phyloP scores from a whole-genome alignment of 2,888 invertebrate genomes.

The Apotomis capreana region DNA sequence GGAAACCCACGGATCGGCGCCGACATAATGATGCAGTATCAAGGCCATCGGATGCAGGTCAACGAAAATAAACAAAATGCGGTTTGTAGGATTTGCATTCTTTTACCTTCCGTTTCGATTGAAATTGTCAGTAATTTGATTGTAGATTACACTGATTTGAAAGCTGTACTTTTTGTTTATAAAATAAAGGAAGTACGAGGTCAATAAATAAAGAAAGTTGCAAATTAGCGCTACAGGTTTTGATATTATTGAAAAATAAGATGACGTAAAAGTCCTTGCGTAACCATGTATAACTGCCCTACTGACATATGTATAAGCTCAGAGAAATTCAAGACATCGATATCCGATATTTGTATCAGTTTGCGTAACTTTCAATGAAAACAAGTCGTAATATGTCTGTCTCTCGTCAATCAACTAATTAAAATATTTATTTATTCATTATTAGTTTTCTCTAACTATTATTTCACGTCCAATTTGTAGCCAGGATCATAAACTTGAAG shows the following conservation, averaged over 20 bases:
- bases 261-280: neutral
- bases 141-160: slow-evolving; percentile 41
- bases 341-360: slow-evolving; percentile 9
- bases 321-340: slow-evolving; percentile 23
- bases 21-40: slow-evolving; percentile 71
- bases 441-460: slow-evolving; percentile 45
- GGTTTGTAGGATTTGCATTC: slow-evolving; percentile 59
- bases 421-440: slow-evolving; percentile 24
- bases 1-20: slow-evolving; percentile 59
- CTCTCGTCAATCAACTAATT: slow-evolving; percentile 20
- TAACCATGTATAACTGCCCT: slow-evolving; percentile 52
- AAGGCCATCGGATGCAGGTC: slow-evolving; percentile 67
- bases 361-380: slow-evolving; percentile 26
- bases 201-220: neutral
- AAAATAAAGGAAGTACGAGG: neutral
- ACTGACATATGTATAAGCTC: slow-evolving; percentile 41
- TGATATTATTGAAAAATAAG: neutral
- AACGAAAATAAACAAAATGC: slow-evolving; percentile 60
- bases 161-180: slow-evolving; percentile 3
- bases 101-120: slow-evolving; percentile 53
- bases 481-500: slow-evolving; percentile 57
- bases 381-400: slow-evolving; percentile 1
- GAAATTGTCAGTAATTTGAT: slow-evolving; percentile 48
- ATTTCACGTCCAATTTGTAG: slow-evolving; percentile 58
- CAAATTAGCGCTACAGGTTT: neutral